A percentile compares a stretch with the other conserved stretches of the same genome.
phyloP scores from a whole-genome alignment of 2,888 invertebrate genomes.

The Azorinus chamasolen region DNA sequence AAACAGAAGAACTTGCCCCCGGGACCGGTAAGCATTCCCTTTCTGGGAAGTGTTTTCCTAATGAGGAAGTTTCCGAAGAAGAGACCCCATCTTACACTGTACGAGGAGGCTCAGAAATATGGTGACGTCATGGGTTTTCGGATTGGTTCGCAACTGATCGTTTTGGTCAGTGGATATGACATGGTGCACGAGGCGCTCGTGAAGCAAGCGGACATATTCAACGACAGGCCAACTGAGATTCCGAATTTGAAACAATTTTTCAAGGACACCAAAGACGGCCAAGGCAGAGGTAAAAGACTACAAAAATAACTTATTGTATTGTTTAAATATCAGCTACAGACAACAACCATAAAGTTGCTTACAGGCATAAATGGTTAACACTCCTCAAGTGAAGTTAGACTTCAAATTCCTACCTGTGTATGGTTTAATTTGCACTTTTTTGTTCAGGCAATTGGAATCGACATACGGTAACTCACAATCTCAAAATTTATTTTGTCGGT shows the following conservation, averaged over 20 bases:
- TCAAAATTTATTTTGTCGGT: too few species aligned
- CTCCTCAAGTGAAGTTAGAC: too few species aligned
- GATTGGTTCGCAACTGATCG: conserved; percentile 37
- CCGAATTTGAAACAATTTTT: conserved; percentile 8
- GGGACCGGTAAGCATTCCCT: conserved; percentile 9
- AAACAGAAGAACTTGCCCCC: conserved; percentile 15
- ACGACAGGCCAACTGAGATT: conserved; percentile 35
- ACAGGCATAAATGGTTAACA: neutral
- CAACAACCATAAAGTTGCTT: neutral
- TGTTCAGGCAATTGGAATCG: too few species aligned
- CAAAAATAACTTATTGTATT: neutral
- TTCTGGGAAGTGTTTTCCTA: neutral
- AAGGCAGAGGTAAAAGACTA: conserved; percentile 8
- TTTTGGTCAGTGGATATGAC: conserved; percentile 57
- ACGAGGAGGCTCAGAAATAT: conserved; percentile 35
- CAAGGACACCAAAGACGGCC: conserved; percentile 3
- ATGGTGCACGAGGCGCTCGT: conserved; percentile 55
- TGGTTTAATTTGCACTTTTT: too few species aligned
- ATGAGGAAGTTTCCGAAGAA: conserved; percentile 2
- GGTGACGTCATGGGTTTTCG: conserved; percentile 55
- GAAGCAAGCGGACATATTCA: conserved; percentile 42
- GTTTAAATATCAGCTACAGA: too few species aligned
- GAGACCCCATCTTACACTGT: conserved; percentile 16
- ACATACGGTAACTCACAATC: too few species aligned
- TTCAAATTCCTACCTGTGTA: too few species aligned